These are phyloP conservation scores for Prosopocoilus inquinatus DNA, from an alignment of 2,888 invertebrate species.

Conservation along the genomic window DNA sequence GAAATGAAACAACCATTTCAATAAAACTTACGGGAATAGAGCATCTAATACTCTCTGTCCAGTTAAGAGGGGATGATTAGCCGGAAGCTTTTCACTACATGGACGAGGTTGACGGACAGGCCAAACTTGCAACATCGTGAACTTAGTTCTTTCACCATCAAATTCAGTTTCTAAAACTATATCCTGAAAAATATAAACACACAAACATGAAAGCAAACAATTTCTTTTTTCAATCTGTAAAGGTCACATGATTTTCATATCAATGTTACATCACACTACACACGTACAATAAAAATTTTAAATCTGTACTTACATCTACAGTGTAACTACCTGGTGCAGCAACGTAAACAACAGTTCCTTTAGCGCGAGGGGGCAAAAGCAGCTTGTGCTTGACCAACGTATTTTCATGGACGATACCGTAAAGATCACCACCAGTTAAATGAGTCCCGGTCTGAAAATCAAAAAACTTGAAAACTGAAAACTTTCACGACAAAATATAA, in stretches of 20 bases:
- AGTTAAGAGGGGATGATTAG: constrained; percentile 96
- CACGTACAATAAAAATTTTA: constrained; percentile 4
- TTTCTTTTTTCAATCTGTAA: background rate
- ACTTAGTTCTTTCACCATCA: constrained; percentile 89
- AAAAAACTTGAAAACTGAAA: constrained; percentile 12
- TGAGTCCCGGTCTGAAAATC: constrained; percentile 82
- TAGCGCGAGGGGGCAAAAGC: constrained; percentile 89
- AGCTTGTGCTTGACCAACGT: constrained; percentile 96
- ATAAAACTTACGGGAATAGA: constrained; percentile 83
- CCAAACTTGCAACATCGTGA: constrained; percentile 99
- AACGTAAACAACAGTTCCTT: constrained; percentile 94
- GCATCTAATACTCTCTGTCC: constrained; percentile 98
- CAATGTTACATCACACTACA: background rate
- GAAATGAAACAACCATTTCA: background rate
- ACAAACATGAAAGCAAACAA: background rate
- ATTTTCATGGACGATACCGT: constrained; percentile 95
- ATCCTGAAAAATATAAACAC: constrained; percentile 61
- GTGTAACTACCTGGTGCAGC: constrained; percentile 93
- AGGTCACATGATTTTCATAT: background rate
- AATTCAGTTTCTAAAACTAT: constrained; percentile 98
- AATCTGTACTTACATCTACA: constrained; percentile 70
- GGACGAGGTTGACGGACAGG: constrained; percentile 98
- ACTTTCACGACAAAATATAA: constrained; percentile 1
- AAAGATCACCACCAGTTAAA: constrained; percentile 97
- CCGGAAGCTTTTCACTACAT: constrained; percentile 95